Percentiles rank a stretch among this genome's conserved stretches.
These are phyloP conservation scores for Intellagama lesueurii DNA, from an alignment of 2,797 vertebrate genomes.

Conservation along the genomic window DNA sequence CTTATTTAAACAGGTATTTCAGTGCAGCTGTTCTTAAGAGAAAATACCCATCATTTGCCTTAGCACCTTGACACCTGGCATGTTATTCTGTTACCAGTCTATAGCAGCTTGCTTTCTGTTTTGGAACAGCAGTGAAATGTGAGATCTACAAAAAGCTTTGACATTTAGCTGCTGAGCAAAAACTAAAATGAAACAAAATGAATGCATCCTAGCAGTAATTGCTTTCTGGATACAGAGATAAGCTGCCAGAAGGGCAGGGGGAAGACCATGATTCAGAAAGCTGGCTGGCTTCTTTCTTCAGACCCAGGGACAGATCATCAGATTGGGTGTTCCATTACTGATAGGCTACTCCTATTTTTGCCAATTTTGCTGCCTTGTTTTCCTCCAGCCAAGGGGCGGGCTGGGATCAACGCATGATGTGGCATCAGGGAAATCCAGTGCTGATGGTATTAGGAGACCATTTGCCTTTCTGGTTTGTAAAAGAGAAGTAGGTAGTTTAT, in stretches of 20 bases:
- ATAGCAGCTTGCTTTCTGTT: conserved; percentile 20
- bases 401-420: accelerated
- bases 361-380: neutral
- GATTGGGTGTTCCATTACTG: conserved; percentile 4
- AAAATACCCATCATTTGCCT: neutral
- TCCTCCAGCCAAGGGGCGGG: accelerated
- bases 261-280: conserved; percentile 52
- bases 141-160: conserved; percentile 34
- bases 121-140: conserved; percentile 35
- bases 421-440: accelerated
- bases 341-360: neutral
- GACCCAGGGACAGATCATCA: conserved; percentile 30
- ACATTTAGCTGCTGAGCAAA: conserved; percentile 43
- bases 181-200: conserved; percentile 19
- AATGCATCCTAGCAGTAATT: conserved; percentile 63
- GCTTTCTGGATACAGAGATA: conserved; percentile 67
- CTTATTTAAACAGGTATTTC: neutral
- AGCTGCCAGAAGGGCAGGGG: conserved; percentile 60
- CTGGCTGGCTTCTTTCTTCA: conserved; percentile 40
- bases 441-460: neutral
- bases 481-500: neutral
- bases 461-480: neutral
- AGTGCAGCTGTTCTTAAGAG: neutral
- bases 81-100: neutral
- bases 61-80: accelerated